These are phyloP conservation scores for Hemicrepidius hirtus DNA, from an alignment of 2,888 invertebrate species.

Conservation along the genomic window DNA sequence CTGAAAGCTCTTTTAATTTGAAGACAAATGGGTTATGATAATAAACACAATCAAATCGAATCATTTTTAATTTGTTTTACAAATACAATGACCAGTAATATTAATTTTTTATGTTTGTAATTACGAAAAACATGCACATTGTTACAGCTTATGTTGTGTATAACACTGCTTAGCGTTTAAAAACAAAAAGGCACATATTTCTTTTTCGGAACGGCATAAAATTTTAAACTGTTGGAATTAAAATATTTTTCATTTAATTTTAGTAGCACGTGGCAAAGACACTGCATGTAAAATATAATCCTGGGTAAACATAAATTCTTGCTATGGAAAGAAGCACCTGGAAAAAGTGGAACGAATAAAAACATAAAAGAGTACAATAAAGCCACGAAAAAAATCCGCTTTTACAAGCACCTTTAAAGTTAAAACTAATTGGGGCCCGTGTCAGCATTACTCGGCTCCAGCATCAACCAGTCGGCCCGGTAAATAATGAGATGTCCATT, in stretches of 20 bases:
- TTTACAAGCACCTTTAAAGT: slow-evolving; percentile 61
- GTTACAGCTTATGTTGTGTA: slow-evolving; percentile 3
- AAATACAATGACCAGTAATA: too few relatives aligned
- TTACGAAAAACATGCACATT: too few relatives aligned
- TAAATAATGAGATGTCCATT: slow-evolving; percentile 66
- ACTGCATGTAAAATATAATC: slow-evolving; percentile 42
- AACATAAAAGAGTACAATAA: slow-evolving; percentile 58
- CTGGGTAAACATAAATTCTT: slow-evolving; percentile 42
- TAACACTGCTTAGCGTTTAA: background rate
- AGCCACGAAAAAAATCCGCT: slow-evolving; percentile 56
- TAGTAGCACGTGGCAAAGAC: slow-evolving; percentile 31
- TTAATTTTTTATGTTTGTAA: too few relatives aligned
- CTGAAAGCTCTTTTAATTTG: too few relatives aligned
- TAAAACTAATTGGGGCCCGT: slow-evolving; percentile 64
- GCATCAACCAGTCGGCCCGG: slow-evolving; percentile 62
- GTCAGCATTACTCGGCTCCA: slow-evolving; percentile 62
- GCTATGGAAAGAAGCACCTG: slow-evolving; percentile 34
- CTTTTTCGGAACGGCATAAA: background rate
- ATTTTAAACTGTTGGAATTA: slow-evolving; percentile 30
- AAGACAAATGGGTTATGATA: too few relatives aligned
- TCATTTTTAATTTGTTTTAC: too few relatives aligned
- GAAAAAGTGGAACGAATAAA: slow-evolving; percentile 55
- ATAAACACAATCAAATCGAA: too few relatives aligned
- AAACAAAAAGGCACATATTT: background rate
- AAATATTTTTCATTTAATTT: slow-evolving; percentile 38